Evolutionary conservation across 2,113 vertebrate genomes (phyloP).

Genomic region (Podilymbus podiceps): DNA sequence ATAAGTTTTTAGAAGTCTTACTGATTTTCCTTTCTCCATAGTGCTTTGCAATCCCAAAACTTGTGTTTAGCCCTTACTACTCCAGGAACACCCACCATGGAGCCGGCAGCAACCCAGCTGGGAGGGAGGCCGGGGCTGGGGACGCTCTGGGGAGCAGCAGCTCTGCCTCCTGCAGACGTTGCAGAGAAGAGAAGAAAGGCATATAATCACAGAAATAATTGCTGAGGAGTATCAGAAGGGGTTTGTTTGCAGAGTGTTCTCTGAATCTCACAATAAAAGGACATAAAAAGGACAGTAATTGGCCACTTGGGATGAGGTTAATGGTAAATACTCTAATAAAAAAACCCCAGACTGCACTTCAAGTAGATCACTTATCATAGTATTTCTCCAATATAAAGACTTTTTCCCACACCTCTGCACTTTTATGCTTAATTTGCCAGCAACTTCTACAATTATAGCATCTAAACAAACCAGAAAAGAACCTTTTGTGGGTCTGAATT

Average conservation of each 20-base stretch:
- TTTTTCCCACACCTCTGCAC: neutral
- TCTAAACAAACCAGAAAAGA: neutral
- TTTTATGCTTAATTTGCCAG: neutral
- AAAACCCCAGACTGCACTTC: neutral
- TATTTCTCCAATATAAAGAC: neutral
- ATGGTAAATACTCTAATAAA: constrained; percentile 54
- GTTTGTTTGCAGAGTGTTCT: constrained; percentile 35
- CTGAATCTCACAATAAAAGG: constrained; percentile 19
- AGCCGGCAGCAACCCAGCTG: neutral
- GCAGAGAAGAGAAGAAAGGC: neutral
- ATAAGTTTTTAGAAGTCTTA: neutral
- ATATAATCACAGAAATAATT: neutral
- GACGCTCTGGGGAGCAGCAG: neutral
- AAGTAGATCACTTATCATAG: constrained; percentile 15
- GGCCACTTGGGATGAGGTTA: constrained; percentile 15
- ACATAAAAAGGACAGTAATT: constrained; percentile 33
- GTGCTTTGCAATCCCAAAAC: fast-evolving
- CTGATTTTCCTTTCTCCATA: neutral
- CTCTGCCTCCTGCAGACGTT: neutral
- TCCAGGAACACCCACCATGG: neutral
- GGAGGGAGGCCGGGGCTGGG: neutral
- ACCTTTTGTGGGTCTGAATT: neutral
- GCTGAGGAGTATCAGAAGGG: neutral
- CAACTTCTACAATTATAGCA: neutral
- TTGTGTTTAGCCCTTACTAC: neutral